These are phyloP conservation scores for Acronicta alni DNA, from an alignment of 2,888 invertebrate genomes.

Conservation along the genomic window DNA sequence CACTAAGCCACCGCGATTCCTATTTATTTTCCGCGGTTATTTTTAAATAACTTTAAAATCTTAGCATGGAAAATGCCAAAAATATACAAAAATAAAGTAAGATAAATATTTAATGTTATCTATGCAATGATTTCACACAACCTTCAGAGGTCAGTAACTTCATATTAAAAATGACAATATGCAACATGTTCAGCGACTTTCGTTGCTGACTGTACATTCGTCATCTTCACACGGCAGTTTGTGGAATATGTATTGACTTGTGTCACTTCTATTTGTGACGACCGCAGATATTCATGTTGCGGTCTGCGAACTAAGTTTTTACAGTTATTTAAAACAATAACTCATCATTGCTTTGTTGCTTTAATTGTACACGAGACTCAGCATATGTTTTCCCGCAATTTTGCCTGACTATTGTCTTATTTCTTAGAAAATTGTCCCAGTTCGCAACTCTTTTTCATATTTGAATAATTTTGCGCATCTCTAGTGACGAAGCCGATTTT, in stretches of 20 bases:
- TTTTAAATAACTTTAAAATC: too few relatives aligned
- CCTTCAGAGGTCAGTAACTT: too few relatives aligned
- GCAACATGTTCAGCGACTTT: too few relatives aligned
- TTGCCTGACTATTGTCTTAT: background rate
- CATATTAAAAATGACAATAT: too few relatives aligned
- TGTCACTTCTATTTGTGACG: slow-evolving; percentile 7
- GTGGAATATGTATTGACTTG: slow-evolving; percentile 12
- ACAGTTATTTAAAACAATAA: slow-evolving; percentile 35
- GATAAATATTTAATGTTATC: too few relatives aligned
- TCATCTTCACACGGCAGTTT: slow-evolving; percentile 20
- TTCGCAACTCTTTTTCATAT: background rate
- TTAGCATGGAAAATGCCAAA: too few relatives aligned
- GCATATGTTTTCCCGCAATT: slow-evolving; percentile 2
- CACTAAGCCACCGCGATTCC: too few relatives aligned
- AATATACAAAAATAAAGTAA: too few relatives aligned
- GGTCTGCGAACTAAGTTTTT: slow-evolving; percentile 20
- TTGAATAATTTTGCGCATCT: background rate
- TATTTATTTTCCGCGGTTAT: too few relatives aligned
- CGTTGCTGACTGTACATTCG: too few relatives aligned
- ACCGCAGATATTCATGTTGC: slow-evolving; percentile 9
- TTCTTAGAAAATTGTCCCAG: background rate
- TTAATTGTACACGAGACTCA: slow-evolving; percentile 15
- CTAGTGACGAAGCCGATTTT: background rate
- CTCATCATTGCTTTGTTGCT: slow-evolving; percentile 11
- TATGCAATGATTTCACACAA: too few relatives aligned